Evolutionary conservation across 2,797 vertebrate species (phyloP).

Genomic region (Sebastes ruberrimus): DNA sequence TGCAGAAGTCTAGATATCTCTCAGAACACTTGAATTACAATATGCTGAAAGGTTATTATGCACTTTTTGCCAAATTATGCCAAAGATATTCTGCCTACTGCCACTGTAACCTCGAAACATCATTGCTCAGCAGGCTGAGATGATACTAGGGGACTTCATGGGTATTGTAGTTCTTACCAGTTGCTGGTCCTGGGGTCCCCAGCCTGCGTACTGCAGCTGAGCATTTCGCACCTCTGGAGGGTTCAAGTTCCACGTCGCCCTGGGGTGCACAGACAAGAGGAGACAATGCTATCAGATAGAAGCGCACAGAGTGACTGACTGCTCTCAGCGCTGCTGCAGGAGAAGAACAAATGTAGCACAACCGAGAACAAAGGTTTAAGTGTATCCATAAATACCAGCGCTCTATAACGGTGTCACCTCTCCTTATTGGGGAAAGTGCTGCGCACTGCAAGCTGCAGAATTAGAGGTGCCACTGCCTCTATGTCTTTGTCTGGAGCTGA

Average conservation of each 20-base stretch:
- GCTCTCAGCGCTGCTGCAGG: not conserved
- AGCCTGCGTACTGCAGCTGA: conserved; percentile 95
- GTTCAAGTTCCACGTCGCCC: conserved; percentile 93
- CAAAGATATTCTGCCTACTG: too few relatives aligned
- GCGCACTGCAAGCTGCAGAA: conserved; percentile 54
- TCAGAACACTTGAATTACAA: too few relatives aligned
- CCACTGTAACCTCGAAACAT: not conserved
- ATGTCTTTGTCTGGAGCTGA: conserved; percentile 57
- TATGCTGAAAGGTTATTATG: too few relatives aligned
- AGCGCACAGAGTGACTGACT: conserved; percentile 1
- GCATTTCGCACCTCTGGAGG: conserved; percentile 95
- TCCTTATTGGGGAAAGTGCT: conserved; percentile 54
- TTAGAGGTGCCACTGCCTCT: conserved; percentile 59
- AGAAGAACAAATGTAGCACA: conserved; percentile 27
- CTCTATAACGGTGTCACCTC: conserved; percentile 49
- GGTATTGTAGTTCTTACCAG: conserved; percentile 85
- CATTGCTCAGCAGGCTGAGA: not conserved
- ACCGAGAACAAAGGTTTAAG: conserved; percentile 42
- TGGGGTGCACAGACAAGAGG: conserved; percentile 62
- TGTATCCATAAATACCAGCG: conserved; percentile 58
- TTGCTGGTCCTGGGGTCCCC: conserved; percentile 96
- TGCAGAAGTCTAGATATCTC: too few relatives aligned
- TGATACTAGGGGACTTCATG: not conserved
- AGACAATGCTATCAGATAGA: conserved; percentile 9
- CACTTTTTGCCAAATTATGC: too few relatives aligned